Percentiles rank a stretch among this genome's conserved stretches.
phyloP scores from a whole-genome alignment of 2,888 invertebrate species.

The Rhingia rostrata region DNA sequence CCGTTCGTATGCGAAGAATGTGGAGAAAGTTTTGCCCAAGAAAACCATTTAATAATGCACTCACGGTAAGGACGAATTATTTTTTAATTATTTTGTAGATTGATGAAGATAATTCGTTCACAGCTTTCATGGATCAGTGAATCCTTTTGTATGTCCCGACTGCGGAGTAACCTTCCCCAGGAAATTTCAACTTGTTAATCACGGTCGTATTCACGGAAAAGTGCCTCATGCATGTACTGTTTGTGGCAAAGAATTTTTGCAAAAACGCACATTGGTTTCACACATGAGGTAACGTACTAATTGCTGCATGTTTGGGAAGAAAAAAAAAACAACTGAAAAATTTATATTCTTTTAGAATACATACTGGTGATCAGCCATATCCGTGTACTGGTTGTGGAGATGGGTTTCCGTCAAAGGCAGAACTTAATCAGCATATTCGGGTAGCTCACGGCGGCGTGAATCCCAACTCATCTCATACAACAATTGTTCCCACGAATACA shows the following conservation, averaged over 20 bases:
- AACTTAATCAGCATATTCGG: constrained; percentile 88
- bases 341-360: constrained; percentile 83
- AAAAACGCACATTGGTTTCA: constrained; percentile 91
- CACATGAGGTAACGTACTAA: constrained; percentile 87
- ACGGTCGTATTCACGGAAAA: constrained; percentile 91
- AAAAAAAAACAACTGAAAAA: background rate
- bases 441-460: constrained; percentile 84
- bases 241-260: constrained; percentile 93
- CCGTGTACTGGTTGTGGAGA: constrained; percentile 91
- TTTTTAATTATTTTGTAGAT: background rate
- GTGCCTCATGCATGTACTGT: constrained; percentile 92
- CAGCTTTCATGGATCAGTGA: constrained; percentile 96
- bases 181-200: constrained; percentile 93
- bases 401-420: constrained; percentile 88
- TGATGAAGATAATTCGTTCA: constrained; percentile 6
- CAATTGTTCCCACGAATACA: constrained; percentile 79
- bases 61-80: constrained; percentile 79
- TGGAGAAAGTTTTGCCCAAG: constrained; percentile 95
- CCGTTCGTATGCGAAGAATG: constrained; percentile 95
- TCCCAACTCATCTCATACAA: constrained; percentile 82
- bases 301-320: background rate
- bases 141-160: constrained; percentile 96
- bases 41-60: constrained; percentile 88
- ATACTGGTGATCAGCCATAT: constrained; percentile 89
- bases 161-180: constrained; percentile 93